These are phyloP conservation scores for Taxidea taxus DNA, from an alignment of 2,113 vertebrate species.

Conservation along the genomic window DNA sequence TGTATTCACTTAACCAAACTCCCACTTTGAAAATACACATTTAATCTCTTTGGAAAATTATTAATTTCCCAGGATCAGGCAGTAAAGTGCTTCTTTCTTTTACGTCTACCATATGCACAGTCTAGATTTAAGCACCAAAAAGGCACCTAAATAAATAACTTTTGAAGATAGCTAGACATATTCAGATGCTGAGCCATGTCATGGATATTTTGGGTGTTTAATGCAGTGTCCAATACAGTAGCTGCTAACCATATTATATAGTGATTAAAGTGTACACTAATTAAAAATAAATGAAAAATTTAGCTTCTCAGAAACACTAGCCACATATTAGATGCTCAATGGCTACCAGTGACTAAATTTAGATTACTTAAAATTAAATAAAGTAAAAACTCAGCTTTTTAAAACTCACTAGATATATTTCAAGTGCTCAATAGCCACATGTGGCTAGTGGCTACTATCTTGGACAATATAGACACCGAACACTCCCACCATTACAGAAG, in stretches of 20 bases:
- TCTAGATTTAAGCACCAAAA: not conserved
- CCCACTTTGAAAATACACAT: not conserved
- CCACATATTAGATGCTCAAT: not conserved
- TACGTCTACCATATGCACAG: not conserved
- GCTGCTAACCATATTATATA: not conserved
- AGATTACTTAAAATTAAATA: not conserved
- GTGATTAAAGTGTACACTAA: not conserved
- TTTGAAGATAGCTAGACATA: not conserved
- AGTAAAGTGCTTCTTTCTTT: not conserved
- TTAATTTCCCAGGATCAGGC: not conserved
- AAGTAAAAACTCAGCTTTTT: not conserved
- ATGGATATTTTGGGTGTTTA: not conserved
- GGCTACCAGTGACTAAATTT: not conserved
- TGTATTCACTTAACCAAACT: not conserved
- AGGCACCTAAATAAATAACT: not conserved
- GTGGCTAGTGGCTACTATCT: not conserved
- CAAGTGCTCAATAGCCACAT: not conserved
- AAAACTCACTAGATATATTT: not conserved
- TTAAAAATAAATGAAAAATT: not conserved
- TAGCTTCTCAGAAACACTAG: not conserved
- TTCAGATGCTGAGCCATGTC: not conserved
- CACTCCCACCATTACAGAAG: not conserved
- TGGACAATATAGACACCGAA: not conserved
- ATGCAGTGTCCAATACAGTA: not conserved
- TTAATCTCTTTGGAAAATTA: not conserved